Conservation (phyloP, 2,888 invertebrate species). For the Melanostoma scalare region DNA sequence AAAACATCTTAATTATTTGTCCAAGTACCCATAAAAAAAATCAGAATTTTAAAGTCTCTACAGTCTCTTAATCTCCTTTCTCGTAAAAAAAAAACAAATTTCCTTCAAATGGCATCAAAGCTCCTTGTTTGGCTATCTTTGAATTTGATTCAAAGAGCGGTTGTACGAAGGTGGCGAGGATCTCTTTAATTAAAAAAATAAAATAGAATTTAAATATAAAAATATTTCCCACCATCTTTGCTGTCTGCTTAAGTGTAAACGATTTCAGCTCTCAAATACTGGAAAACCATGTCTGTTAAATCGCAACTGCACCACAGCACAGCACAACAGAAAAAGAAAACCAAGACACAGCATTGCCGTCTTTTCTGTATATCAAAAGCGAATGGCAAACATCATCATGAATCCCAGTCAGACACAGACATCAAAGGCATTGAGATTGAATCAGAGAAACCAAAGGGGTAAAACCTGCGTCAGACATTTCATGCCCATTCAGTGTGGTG, state of each 20-base stretch:
- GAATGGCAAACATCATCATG: conserved; percentile 57
- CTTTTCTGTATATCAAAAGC: conserved; percentile 27
- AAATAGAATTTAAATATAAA: too few relatives aligned
- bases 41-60: too few relatives aligned
- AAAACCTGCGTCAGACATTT: conserved; percentile 44
- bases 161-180: too few relatives aligned
- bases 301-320: conserved; percentile 13
- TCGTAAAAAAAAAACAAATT: too few relatives aligned
- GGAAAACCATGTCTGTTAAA: conserved; percentile 6
- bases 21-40: too few relatives aligned
- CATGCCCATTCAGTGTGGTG: conserved; percentile 33
- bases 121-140: too few relatives aligned
- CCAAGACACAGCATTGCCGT: conserved; percentile 1
- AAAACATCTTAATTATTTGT: too few relatives aligned
- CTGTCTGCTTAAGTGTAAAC: conserved; percentile 15
- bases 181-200: too few relatives aligned
- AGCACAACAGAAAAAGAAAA: not conserved
- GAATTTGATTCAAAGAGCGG: too few relatives aligned
- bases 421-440: conserved; percentile 50
- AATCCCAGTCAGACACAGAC: conserved; percentile 34
- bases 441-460: conserved; percentile 29
- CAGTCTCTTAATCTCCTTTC: too few relatives aligned
- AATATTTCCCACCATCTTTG: conserved; percentile 8
- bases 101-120: too few relatives aligned
- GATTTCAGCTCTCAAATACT: conserved; percentile 7